Percentiles rank a stretch among this genome's conserved stretches.
These are phyloP conservation scores for Rosalia funebris DNA, from an alignment of 2,888 invertebrate genomes.

Conservation along the genomic window DNA sequence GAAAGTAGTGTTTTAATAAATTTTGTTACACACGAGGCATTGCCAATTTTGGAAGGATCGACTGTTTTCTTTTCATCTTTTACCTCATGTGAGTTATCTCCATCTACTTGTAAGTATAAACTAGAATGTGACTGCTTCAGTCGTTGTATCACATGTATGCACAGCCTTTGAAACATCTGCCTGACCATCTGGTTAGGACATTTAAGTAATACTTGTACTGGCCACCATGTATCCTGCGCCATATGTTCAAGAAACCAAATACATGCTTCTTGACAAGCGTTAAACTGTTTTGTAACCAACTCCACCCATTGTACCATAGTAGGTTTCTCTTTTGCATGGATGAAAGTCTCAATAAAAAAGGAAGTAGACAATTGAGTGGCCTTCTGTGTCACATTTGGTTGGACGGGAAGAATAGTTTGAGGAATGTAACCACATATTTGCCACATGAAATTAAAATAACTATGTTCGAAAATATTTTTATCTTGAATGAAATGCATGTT, in stretches of 20 bases:
- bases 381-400: slow-evolving; percentile 83
- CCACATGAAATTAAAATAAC: slow-evolving; percentile 96
- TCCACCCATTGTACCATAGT: slow-evolving; percentile 98
- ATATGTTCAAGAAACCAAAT: slow-evolving; percentile 94
- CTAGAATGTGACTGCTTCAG: slow-evolving; percentile 74
- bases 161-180: slow-evolving; percentile 95
- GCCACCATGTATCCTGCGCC: slow-evolving; percentile 96
- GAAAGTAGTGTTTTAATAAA: slow-evolving; percentile 90
- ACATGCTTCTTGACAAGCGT: slow-evolving; percentile 87
- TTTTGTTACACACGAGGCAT: slow-evolving; percentile 89
- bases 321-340: slow-evolving; percentile 97
- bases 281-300: slow-evolving; percentile 92
- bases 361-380: slow-evolving; percentile 90
- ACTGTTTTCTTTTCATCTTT: slow-evolving; percentile 66
- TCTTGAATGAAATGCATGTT: slow-evolving; percentile 95
- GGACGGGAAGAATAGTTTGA: slow-evolving; percentile 82
- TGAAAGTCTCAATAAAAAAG: slow-evolving; percentile 95
- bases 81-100: slow-evolving; percentile 65
- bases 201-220: slow-evolving; percentile 86
- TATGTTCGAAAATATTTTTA: slow-evolving; percentile 95
- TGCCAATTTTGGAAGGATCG: slow-evolving; percentile 70
- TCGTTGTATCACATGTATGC: slow-evolving; percentile 93
- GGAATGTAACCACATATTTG: slow-evolving; percentile 95
- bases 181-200: slow-evolving; percentile 97
- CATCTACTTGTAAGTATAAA: slow-evolving; percentile 70